Evolutionary conservation across 2,888 invertebrate species (phyloP).

Genomic region (Dioctria rufipes): DNA sequence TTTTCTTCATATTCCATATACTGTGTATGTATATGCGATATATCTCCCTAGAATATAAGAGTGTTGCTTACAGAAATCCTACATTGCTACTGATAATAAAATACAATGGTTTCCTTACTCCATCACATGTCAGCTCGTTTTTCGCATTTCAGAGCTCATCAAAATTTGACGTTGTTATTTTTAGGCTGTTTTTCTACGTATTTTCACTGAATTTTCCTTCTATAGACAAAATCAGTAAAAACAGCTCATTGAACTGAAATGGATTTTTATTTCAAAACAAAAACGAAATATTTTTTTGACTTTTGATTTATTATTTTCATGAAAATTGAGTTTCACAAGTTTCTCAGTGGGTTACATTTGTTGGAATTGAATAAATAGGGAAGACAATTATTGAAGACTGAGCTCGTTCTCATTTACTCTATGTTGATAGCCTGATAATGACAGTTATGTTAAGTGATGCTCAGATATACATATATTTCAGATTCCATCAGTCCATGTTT

Average conservation of each 20-base stretch:
- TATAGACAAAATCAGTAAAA: conserved; percentile 20
- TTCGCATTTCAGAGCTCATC: not conserved
- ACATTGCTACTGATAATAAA: not conserved
- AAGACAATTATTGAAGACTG: too few relatives aligned
- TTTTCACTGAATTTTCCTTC: not conserved
- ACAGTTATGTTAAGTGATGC: too few relatives aligned
- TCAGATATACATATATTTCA: too few relatives aligned
- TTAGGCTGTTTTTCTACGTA: not conserved
- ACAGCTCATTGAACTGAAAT: conserved; percentile 22
- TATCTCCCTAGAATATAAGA: not conserved
- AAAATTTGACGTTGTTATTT: not conserved
- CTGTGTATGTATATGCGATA: too few relatives aligned
- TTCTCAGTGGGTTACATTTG: not conserved
- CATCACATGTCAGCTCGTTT: not conserved
- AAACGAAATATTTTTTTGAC: not conserved
- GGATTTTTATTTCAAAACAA: not conserved
- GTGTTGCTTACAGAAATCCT: not conserved
- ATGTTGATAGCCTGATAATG: too few relatives aligned
- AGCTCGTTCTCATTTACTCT: too few relatives aligned
- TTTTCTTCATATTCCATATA: too few relatives aligned
- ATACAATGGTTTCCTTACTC: not conserved
- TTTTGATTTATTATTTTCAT: not conserved
- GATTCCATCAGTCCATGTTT: too few relatives aligned
- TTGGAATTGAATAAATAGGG: too few relatives aligned
- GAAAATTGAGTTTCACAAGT: not conserved